phyloP scores from a whole-genome alignment of 2,888 invertebrate genomes.

The Cephus sareptanus region DNA sequence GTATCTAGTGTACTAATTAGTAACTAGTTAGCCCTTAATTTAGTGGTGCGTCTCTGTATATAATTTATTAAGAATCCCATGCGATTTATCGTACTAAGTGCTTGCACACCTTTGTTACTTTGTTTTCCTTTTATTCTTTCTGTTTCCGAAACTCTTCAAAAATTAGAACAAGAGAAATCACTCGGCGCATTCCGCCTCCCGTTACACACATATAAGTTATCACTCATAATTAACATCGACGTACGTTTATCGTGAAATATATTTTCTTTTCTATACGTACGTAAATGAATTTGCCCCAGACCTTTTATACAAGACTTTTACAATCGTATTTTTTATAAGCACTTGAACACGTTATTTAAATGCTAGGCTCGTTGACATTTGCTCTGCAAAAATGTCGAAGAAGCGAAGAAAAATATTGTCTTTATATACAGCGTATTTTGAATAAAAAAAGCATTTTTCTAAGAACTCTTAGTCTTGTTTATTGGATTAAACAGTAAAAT shows the following conservation, averaged over 20 bases:
- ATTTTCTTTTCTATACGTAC: neutral
- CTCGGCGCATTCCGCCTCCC: neutral
- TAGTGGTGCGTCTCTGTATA: constrained; percentile 32
- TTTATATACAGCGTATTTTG: neutral
- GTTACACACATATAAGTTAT: neutral
- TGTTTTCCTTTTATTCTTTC: neutral
- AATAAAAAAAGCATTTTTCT: constrained; percentile 3
- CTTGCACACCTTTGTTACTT: neutral
- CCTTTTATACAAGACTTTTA: neutral
- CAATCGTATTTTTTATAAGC: neutral
- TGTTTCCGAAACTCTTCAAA: neutral
- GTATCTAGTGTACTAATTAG: constrained; percentile 24
- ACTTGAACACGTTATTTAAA: neutral
- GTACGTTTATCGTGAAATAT: neutral
- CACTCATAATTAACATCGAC: neutral
- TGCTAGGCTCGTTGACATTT: neutral
- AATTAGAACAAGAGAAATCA: neutral
- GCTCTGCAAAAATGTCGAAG: neutral
- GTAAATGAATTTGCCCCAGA: neutral
- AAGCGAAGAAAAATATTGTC: neutral
- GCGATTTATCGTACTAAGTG: neutral
- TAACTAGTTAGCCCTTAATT: constrained; percentile 19
- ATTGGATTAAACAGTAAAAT: neutral
- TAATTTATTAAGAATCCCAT: constrained; percentile 23
- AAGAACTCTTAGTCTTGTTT: neutral